Percentiles rank a stretch among this genome's conserved stretches.
Evolutionary conservation across 1,140 invertebrate genomes (phyloP).

Genomic region (Cotesia chilonis): DNA sequence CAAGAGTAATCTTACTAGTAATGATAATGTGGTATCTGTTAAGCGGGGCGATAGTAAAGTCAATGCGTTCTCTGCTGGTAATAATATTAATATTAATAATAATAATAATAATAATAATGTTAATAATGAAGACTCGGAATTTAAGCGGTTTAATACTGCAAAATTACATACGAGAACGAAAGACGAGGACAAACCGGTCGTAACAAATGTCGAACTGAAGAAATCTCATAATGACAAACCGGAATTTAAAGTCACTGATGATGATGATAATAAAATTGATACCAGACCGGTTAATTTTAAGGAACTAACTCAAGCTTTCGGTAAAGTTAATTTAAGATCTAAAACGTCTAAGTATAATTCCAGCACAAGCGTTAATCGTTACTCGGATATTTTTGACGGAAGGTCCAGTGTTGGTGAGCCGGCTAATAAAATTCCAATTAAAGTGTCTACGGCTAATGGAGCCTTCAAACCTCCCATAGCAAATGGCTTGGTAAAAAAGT

Average conservation of each 20-base stretch:
- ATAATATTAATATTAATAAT: no score
- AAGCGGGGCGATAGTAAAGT: slow-evolving; percentile 35
- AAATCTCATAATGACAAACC: slow-evolving; percentile 37
- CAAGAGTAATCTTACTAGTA: slow-evolving; percentile 31
- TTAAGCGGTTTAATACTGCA: slow-evolving; percentile 32
- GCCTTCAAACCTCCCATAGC: not conserved
- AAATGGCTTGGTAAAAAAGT: slow-evolving; percentile 38
- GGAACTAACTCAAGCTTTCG: slow-evolving; percentile 57
- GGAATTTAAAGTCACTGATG: slow-evolving; percentile 16
- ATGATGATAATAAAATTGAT: slow-evolving; percentile 44
- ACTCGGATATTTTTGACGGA: slow-evolving; percentile 45
- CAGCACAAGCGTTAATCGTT: slow-evolving; percentile 41
- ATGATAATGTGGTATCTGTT: no score
- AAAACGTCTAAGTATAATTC: slow-evolving; percentile 42
- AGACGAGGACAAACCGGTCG: slow-evolving; percentile 42
- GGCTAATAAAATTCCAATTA: slow-evolving; percentile 13
- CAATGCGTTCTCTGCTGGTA: no score
- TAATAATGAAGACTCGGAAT: slow-evolving; percentile 46
- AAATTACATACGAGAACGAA: slow-evolving; percentile 22
- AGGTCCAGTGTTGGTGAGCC: slow-evolving; percentile 15
- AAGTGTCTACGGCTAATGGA: slow-evolving; percentile 3
- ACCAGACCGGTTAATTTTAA: slow-evolving; percentile 53
- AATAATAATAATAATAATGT: slow-evolving; percentile 37
- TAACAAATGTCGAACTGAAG: slow-evolving; percentile 51
- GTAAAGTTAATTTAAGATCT: slow-evolving; percentile 44